Evolutionary conservation across 2,888 invertebrate genomes (phyloP), one percentile per base, ranked within the genome.

Genomic region (Bembecia ichneumoniformis): DNA sequence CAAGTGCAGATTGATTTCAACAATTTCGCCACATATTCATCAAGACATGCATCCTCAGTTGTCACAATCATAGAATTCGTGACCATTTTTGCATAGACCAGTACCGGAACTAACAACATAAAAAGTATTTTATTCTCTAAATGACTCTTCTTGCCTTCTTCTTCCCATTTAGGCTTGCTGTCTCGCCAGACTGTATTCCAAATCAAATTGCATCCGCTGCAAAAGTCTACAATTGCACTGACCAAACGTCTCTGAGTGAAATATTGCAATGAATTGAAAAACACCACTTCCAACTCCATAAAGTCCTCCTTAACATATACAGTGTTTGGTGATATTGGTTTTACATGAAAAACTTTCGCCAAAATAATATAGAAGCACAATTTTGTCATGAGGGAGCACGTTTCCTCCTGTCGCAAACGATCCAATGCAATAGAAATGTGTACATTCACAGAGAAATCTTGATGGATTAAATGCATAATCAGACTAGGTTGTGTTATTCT

Each of bases 31-130:
- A 89, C 63, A 59, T 90, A 93, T 50, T 89, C 83, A 49, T 91
- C 89, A 13, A 92, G 84, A 13, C 89, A 73, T 46, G 88, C 88
- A 47, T 89, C 77, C 62, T 52, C 7, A 1, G 70, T 63, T 43
- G 66, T 68, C 9, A 13, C n/a, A 14, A 7, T 40, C 13, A 40
- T 13, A 13, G 2, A 5, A 13, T 13, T 61, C 55, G 9, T 63
- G 17, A 10, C 57, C 20, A 50, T 43, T 3, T 61, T 74, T 35
- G 76, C 68, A 52, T 83, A 84, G 9, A 74, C 64, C 34, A 91
- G 68, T 34, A 92, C 67, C 0, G 94, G 94, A 45, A 92, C 71
- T 11, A 93, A 73, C 65, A 92, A 89, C 55, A 91, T 82, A 47
- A 89, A 81, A 16, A 92, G 68, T 56, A 92, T 74, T 67, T 92